Conservation (phyloP, 2,113 vertebrate species). For the Gallinago media region DNA sequence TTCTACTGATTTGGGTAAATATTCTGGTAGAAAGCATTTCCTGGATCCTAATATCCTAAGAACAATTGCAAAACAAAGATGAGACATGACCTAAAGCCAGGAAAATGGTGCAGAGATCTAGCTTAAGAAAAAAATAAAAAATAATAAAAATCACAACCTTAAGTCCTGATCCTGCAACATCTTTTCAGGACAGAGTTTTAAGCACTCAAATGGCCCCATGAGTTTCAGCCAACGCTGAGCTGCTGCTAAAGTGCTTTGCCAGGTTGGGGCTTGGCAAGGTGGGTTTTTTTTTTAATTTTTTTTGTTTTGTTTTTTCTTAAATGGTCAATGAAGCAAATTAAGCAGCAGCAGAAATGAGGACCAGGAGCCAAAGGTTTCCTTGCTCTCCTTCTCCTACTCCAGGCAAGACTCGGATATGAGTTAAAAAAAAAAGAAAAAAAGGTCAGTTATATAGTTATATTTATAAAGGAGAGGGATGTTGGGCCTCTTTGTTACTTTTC, state of each 20-base stretch:
- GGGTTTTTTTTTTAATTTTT: background rate
- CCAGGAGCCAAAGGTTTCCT: background rate
- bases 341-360: background rate
- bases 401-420: background rate
- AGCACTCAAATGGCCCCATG: background rate
- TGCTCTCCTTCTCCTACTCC: background rate
- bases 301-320: background rate
- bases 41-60: background rate
- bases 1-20: background rate
- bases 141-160: background rate
- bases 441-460: background rate
- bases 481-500: conserved; percentile 3
- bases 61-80: background rate
- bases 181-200: background rate
- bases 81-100: background rate
- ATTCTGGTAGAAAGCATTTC: background rate
- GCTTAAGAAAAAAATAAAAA: no score
- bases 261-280: background rate
- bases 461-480: background rate
- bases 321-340: background rate
- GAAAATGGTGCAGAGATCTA: background rate
- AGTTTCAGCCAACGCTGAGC: background rate
- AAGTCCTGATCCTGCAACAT: background rate
- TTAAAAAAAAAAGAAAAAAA: background rate
- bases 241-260: background rate